Percentiles rank a stretch among this genome's conserved stretches.
Evolutionary conservation across 2,113 vertebrate genomes (phyloP).

Genomic region (Lanius ludovicianus): DNA sequence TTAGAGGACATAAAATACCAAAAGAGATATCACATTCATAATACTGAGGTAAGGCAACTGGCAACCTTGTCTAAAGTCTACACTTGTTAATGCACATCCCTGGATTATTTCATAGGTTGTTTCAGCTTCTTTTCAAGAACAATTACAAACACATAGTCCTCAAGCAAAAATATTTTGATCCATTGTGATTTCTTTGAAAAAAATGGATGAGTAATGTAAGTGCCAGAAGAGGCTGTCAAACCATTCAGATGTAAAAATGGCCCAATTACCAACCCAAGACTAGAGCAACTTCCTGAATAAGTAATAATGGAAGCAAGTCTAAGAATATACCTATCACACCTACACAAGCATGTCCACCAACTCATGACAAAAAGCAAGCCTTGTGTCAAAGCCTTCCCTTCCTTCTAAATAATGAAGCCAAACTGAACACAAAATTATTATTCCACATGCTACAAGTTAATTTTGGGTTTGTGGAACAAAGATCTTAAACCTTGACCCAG

Average conservation of each 20-base stretch:
- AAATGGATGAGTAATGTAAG: neutral
- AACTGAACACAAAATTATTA: slow-evolving; percentile 47
- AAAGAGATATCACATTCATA: neutral
- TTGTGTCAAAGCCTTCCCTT: slow-evolving; percentile 53
- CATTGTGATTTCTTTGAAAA: neutral
- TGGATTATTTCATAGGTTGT: neutral
- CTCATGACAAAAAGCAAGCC: slow-evolving; percentile 26
- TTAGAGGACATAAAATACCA: neutral
- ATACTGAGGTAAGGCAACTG: neutral
- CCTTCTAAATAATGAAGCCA: slow-evolving; percentile 54
- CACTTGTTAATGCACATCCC: neutral
- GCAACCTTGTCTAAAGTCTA: neutral
- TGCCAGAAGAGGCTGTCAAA: neutral
- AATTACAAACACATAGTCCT: neutral
- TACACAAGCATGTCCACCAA: slow-evolving; percentile 56
- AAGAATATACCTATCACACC: slow-evolving; percentile 66
- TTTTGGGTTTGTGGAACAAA: neutral
- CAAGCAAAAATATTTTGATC: neutral
- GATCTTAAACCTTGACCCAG: neutral
- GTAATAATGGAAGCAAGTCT: slow-evolving; percentile 26
- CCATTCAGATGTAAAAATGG: slow-evolving; percentile 42
- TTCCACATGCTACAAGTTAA: slow-evolving; percentile 22
- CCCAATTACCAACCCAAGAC: slow-evolving; percentile 51
- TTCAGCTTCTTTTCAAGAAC: neutral
- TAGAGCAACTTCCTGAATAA: slow-evolving; percentile 34